Conservation (phyloP, 2,888 invertebrate species). For the Stenchaetothrips biformis region DNA sequence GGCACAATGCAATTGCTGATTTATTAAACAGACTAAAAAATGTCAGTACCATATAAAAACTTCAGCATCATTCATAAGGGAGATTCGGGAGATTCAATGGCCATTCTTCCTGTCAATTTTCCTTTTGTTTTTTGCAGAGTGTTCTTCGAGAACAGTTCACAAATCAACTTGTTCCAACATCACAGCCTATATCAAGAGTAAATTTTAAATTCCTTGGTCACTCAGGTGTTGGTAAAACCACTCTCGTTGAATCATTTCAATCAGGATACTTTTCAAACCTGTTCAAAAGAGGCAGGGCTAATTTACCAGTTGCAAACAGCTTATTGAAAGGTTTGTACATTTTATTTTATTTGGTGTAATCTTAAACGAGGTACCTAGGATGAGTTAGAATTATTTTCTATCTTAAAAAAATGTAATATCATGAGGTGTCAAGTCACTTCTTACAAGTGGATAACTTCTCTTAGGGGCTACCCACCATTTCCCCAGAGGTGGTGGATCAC, state of each 20-base stretch:
- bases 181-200: conserved; percentile 54
- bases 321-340: conserved; percentile 6
- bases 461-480: too few relatives aligned
- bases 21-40: conserved; percentile 60
- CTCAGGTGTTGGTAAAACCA: conserved; percentile 67
- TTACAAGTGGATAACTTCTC: too few relatives aligned
- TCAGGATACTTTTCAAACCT: conserved; percentile 63
- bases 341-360: conserved; percentile 22
- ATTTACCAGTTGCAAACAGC: conserved; percentile 6
- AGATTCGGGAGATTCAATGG: too few relatives aligned
- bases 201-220: conserved; percentile 67
- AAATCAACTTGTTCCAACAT: conserved; percentile 59
- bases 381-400: not conserved
- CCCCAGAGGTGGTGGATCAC: not conserved
- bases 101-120: not conserved
- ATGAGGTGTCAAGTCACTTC: too few relatives aligned
- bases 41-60: conserved; percentile 46
- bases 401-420: not conserved
- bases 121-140: conserved; percentile 13
- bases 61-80: too few relatives aligned
- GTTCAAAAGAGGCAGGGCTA: conserved; percentile 54
- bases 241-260: conserved; percentile 60
- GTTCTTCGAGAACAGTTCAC: conserved; percentile 49
- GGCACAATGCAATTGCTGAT: conserved; percentile 62
- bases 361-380: not conserved